Conservation (phyloP, 2,113 vertebrate genomes). For the Sander lucioperca region DNA sequence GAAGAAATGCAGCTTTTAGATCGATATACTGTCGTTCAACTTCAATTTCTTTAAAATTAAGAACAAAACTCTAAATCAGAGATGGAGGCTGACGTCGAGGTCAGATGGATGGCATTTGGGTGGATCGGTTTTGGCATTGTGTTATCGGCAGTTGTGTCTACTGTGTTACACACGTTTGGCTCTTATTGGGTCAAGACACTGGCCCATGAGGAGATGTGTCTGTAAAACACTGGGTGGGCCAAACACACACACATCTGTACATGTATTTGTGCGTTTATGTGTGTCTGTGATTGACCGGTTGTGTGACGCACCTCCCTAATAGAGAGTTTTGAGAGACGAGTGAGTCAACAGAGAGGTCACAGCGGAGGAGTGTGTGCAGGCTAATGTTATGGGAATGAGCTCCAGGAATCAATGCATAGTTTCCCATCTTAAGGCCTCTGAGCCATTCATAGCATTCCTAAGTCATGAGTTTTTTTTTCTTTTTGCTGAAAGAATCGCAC, state of each 20-base stretch:
- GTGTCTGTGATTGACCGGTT: slow-evolving; percentile 24
- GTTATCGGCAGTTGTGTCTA: slow-evolving; percentile 26
- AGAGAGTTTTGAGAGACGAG: slow-evolving; percentile 18
- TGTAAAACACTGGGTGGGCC: slow-evolving; percentile 31
- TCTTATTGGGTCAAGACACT: slow-evolving; percentile 35
- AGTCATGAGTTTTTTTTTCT: slow-evolving; percentile 69
- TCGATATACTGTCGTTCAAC: background rate
- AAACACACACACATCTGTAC: background rate
- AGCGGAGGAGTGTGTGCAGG: slow-evolving; percentile 32
- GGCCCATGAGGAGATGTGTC: slow-evolving; percentile 24
- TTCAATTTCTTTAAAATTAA: background rate
- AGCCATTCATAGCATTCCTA: slow-evolving; percentile 75
- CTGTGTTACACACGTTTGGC: slow-evolving; percentile 36
- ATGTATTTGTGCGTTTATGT: background rate
- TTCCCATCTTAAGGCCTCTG: slow-evolving; percentile 75
- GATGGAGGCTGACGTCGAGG: background rate
- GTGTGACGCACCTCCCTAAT: slow-evolving; percentile 47
- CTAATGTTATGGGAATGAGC: slow-evolving; percentile 61
- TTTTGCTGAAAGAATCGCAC: slow-evolving; percentile 44
- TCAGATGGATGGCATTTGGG: slow-evolving; percentile 36
- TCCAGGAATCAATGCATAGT: slow-evolving; percentile 67
- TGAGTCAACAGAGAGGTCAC: slow-evolving; percentile 53
- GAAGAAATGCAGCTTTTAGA: background rate
- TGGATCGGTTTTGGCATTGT: slow-evolving; percentile 5
- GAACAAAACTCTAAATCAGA: background rate